Conservation (phyloP, 2,797 vertebrate species). For the Lerista edwardsae region DNA sequence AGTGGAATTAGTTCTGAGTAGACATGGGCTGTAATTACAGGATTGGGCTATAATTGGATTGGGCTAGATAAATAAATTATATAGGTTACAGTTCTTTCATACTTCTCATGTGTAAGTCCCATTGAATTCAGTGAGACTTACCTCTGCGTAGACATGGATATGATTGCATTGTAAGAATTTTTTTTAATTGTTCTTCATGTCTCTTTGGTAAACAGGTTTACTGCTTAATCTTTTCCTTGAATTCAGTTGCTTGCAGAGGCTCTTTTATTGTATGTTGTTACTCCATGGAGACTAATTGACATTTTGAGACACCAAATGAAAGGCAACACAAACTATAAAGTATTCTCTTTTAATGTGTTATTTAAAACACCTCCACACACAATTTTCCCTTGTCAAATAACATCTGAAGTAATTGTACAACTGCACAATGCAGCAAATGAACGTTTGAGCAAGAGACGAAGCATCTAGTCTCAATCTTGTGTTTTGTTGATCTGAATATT, state of each 20-base stretch:
- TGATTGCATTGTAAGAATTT: neutral
- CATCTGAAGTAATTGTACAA: fast-evolving
- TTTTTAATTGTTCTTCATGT: neutral
- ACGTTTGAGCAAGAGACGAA: slow-evolving; percentile 20
- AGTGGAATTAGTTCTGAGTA: too few species aligned
- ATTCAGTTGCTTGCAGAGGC: neutral
- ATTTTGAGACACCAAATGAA: slow-evolving; percentile 12
- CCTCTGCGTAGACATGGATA: too few species aligned
- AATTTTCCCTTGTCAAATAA: slow-evolving; percentile 4
- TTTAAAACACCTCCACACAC: neutral
- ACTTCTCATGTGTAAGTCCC: neutral
- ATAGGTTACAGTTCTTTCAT: neutral
- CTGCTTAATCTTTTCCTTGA: slow-evolving; percentile 5
- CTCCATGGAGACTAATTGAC: neutral
- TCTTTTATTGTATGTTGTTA: slow-evolving; percentile 2
- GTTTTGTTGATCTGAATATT: slow-evolving; percentile 24
- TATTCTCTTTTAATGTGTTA: neutral
- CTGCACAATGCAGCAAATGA: neutral
- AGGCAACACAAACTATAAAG: neutral
- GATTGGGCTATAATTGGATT: neutral
- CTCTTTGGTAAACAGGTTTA: neutral
- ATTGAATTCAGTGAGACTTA: neutral
- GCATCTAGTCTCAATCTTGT: slow-evolving; percentile 20
- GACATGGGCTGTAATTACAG: too few species aligned
- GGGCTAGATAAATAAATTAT: too few species aligned